phyloP scores from a whole-genome alignment of 2,797 vertebrate species.

The Sciurus vulgaris region DNA sequence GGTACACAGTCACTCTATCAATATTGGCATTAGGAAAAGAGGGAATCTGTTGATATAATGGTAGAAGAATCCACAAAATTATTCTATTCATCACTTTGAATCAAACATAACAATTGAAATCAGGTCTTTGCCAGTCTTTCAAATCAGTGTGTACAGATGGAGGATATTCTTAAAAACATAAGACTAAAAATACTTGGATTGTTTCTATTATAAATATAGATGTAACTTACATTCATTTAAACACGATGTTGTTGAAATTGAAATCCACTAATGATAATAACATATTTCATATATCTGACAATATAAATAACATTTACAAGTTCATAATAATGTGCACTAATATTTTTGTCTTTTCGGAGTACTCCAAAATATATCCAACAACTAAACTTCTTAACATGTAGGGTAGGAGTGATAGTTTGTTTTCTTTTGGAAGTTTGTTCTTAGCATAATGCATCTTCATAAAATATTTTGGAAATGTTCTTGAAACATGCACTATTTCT shows the following conservation, averaged over 20 bases:
- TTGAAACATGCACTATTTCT: not conserved
- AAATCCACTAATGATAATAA: slow-evolving; percentile 31
- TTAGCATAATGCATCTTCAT: not conserved
- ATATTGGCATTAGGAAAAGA: not conserved
- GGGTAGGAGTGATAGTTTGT: not conserved
- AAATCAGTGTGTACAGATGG: not conserved
- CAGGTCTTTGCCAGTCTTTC: not conserved
- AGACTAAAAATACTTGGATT: not conserved
- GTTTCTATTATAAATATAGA: not conserved
- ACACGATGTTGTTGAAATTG: not conserved
- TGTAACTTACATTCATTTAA: slow-evolving; percentile 31
- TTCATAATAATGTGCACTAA: not conserved
- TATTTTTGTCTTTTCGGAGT: slow-evolving; percentile 39
- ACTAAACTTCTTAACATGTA: not conserved
- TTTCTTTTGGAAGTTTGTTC: not conserved
- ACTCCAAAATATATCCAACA: not conserved
- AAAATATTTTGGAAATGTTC: not conserved
- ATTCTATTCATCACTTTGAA: slow-evolving; percentile 40
- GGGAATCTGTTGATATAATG: not conserved
- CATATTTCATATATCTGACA: slow-evolving; percentile 18
- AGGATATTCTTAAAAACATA: slow-evolving; percentile 50
- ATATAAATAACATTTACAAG: not conserved
- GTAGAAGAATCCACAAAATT: not conserved
- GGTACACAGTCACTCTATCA: not conserved
- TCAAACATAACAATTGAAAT: slow-evolving; percentile 5